Percentiles rank a stretch among this genome's conserved stretches.
phyloP scores from a whole-genome alignment of 2,113 vertebrate species.

The Phyllostomus discolor region DNA sequence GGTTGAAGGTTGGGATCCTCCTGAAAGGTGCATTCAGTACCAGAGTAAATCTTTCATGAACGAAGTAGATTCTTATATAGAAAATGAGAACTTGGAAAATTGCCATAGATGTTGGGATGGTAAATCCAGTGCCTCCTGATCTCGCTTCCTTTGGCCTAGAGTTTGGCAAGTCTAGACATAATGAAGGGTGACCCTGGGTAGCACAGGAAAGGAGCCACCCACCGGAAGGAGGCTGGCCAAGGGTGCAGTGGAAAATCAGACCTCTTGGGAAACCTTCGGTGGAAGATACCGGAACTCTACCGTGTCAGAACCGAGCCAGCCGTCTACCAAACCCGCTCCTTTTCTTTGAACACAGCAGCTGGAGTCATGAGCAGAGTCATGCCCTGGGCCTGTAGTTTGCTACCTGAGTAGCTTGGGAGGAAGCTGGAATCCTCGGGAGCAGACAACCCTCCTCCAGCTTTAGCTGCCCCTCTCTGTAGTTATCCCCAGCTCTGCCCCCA shows the following conservation, averaged over 20 bases:
- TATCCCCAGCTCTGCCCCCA: not conserved
- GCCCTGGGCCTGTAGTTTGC: not conserved
- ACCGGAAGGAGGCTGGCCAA: not conserved
- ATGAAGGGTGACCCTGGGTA: not conserved
- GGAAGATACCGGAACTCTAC: not conserved
- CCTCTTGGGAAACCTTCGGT: not conserved
- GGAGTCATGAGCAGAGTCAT: not conserved
- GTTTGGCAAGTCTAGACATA: not conserved
- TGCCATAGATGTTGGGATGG: not conserved
- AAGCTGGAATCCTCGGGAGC: not conserved
- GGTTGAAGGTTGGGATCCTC: not conserved
- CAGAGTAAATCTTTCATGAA: not conserved
- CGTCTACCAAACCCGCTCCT: not conserved
- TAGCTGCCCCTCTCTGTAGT: rapidly evolving
- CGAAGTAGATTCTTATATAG: not conserved
- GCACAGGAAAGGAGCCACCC: not conserved
- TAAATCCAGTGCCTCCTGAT: not conserved
- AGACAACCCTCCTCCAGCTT: not conserved
- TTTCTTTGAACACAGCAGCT: not conserved
- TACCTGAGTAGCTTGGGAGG: not conserved
- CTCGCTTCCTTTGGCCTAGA: not conserved
- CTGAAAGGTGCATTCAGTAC: not conserved
- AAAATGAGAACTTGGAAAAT: slow-evolving; percentile 10
- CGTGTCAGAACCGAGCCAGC: not conserved
- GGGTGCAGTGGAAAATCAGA: not conserved